phyloP scores from a whole-genome alignment of 2,797 vertebrate genomes.

The Pseudomugil tenellus region DNA sequence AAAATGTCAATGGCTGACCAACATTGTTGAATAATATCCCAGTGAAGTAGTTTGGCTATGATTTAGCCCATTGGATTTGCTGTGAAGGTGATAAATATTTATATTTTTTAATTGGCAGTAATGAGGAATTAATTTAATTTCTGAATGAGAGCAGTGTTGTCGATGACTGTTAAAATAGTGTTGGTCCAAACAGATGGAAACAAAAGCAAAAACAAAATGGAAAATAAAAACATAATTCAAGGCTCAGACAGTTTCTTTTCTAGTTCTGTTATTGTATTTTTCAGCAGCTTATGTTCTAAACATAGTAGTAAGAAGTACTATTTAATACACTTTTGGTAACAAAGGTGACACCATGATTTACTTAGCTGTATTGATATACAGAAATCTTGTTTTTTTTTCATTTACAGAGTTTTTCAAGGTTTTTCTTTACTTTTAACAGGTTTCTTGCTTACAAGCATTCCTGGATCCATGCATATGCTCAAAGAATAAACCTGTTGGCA shows the following conservation, averaged over 20 bases:
- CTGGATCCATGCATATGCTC: too few species aligned
- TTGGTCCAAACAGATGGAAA: background rate
- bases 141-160: background rate
- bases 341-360: background rate
- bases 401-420: too few species aligned
- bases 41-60: background rate
- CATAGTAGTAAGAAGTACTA: background rate
- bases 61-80: background rate
- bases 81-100: background rate
- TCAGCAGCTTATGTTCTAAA: background rate
- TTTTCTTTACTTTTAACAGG: background rate
- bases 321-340: background rate
- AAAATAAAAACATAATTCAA: background rate
- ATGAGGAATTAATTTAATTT: background rate
- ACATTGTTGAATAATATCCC: background rate
- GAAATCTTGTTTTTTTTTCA: background rate
- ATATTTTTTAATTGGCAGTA: background rate
- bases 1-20: background rate
- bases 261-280: background rate
- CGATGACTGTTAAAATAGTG: background rate
- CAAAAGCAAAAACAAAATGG: background rate
- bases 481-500: too few species aligned
- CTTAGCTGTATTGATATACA: background rate
- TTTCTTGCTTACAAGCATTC: too few species aligned
- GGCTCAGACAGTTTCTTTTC: too few species aligned